phyloP scores from a whole-genome alignment of 1,140 invertebrate genomes.

The Temnothorax longispinosus region DNA sequence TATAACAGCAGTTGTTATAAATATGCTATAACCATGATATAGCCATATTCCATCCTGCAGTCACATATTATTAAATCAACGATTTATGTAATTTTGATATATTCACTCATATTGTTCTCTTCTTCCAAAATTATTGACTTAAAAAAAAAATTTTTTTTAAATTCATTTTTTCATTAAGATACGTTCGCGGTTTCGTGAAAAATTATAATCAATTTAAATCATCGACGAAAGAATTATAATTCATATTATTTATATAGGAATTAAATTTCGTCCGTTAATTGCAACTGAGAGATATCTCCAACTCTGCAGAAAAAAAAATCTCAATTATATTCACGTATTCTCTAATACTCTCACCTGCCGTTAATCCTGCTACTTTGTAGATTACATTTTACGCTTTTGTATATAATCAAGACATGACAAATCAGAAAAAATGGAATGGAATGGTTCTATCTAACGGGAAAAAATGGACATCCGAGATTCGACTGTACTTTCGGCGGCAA shows the following conservation, averaged over 20 bases:
- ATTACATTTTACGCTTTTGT: neutral
- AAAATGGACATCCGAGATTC: conserved; percentile 15
- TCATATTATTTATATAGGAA: neutral
- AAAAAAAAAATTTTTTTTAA: neutral
- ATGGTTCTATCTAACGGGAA: neutral
- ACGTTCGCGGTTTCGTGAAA: neutral
- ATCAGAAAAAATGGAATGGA: neutral
- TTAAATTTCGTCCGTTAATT: neutral
- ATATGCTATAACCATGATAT: neutral
- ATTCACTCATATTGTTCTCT: neutral
- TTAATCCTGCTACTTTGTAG: neutral
- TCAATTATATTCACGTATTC: neutral
- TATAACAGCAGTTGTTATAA: neutral
- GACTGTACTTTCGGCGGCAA: neutral
- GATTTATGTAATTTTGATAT: neutral
- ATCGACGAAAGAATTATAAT: neutral
- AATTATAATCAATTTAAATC: conserved; percentile 7
- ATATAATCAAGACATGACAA: neutral
- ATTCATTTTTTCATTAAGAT: neutral
- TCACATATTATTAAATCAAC: neutral
- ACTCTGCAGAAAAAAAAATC: neutral
- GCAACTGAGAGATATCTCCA: neutral
- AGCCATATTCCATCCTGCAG: too few species aligned
- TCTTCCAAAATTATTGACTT: neutral
- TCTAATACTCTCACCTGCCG: neutral